Evolutionary conservation across 1,140 invertebrate species (phyloP).

Genomic region (Cherax destructor): DNA sequence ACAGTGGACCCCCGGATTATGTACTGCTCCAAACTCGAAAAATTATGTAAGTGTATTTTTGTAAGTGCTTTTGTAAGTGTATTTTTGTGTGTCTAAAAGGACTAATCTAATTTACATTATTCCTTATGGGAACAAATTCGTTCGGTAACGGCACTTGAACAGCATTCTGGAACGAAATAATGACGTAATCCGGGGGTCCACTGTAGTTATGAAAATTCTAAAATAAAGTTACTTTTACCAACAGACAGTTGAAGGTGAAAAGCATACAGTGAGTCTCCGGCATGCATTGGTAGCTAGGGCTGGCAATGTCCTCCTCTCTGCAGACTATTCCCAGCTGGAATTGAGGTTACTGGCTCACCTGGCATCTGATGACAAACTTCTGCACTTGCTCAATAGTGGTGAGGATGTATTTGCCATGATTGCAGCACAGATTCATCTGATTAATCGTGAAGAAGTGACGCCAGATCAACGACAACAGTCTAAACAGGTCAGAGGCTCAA

Average conservation of each 20-base stretch:
- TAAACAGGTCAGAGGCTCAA: slow-evolving; percentile 74
- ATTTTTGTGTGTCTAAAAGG: too few relatives aligned
- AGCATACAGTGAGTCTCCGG: slow-evolving; percentile 74
- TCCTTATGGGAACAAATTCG: too few relatives aligned
- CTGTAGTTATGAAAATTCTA: background rate
- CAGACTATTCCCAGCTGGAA: slow-evolving; percentile 97
- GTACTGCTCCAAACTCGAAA: too few relatives aligned
- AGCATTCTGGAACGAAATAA: too few relatives aligned
- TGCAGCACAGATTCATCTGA: slow-evolving; percentile 79
- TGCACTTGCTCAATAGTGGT: slow-evolving; percentile 82
- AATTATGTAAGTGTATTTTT: too few relatives aligned
- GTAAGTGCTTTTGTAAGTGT: too few relatives aligned
- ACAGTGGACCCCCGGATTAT: too few relatives aligned
- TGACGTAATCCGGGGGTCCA: too few relatives aligned
- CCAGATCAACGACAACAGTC: slow-evolving; percentile 77
- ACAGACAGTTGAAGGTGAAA: slow-evolving; percentile 18
- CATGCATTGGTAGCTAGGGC: slow-evolving; percentile 71
- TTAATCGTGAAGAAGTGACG: slow-evolving; percentile 73
- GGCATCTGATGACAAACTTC: slow-evolving; percentile 85
- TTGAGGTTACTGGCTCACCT: slow-evolving; percentile 94
- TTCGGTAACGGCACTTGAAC: too few relatives aligned
- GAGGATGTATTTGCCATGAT: slow-evolving; percentile 92
- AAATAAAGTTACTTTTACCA: background rate
- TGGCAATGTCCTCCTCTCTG: slow-evolving; percentile 84
- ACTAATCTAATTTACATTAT: too few relatives aligned